Evolutionary conservation across 2,888 invertebrate genomes (phyloP), one percentile per base, ranked within the genome.

Genomic region (Caenorhabditis uteleia): DNA sequence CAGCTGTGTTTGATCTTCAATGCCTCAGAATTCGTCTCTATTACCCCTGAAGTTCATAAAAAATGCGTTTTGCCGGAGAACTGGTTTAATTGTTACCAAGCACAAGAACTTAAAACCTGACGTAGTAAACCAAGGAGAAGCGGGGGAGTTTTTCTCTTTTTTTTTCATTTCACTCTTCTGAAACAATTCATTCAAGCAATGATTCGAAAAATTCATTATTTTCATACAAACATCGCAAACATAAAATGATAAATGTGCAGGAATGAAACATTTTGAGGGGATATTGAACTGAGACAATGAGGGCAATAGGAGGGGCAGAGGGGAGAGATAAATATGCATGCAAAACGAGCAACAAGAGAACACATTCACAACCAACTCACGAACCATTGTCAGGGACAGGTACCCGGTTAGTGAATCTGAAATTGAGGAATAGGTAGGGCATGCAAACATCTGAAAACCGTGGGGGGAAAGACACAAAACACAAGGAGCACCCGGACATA

Each of bases 401-500:
- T 31, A 65, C 65, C 46, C 65, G 58, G 58, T 65, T 65, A 65
- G 65, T 58, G 50, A 51, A 59, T 33, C 65, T 65, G 65, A 36
- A 65, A 65, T 18, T 39, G n/a, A 39, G 39, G 10, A 8, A 39
- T 39, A 7, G n/a, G 7, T 39, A n/a, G n/a, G 16, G 39, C 10
- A 29, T 29, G 7, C 31, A 29, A 29, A 29, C 31, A 29, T 29
- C 31, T 14, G 8, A 29, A 29, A 29, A 29, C 7, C 7, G 14
- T 8, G n/a, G n/a, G n/a, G n/a, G 25, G 16, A 39, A 21, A 39
- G 8, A 20, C 5, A 7, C 34, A 34, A 34, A 34, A 39, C 20
- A 39, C 21, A 6, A 39, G 7, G 23, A 39, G 5, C 6, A 29
- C 7, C 12, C 31, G 14, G 14, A 29, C 7, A 29, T 18, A 7